Base-by-base conservation (phyloP, 1,140 invertebrate species). In the Formica exsecta region DNA sequence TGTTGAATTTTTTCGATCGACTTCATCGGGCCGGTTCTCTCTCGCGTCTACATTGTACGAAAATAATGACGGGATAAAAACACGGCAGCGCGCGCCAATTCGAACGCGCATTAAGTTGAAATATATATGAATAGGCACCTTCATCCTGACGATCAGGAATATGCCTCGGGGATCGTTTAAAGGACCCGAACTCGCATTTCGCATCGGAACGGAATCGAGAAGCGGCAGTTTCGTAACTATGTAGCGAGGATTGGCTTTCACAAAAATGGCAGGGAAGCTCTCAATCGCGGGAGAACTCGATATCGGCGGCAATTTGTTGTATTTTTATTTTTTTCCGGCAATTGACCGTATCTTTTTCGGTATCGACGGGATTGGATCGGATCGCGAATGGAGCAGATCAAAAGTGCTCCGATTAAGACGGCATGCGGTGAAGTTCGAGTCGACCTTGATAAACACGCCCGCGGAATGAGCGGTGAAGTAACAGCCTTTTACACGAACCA, bases 161-260 rank as follows among this genome's bases (percentile, higher is more conserved):
- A 25, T 38, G 54, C 79, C 79, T 25, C 68, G 54, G 54, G 54
- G 66, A n/a, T 38, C 68, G 25, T 73, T 83, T 83, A 74, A 83
- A 74, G 68, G n/a, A 83, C 22, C 79, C 54, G 79, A 11, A 71
- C 54, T 71, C 51, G 66, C 66, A 80, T 80, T 80, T 81, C 65
- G 65, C 25, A 73, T 59, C 54, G n/a, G 79, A 73, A 61, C 48
- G 25, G 66, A 81, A 81, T 81, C 79, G 66, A 81, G 19, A 25
- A 81, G 36, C 54, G 38, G 68, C 79, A 83, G 79, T 81, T 81
- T 81, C 79, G 66, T 83, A 83, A 83, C 79, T 83, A 81, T 44
- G 79, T 44, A 83, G 54, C 54, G 29, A 73, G 68, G 9, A 71
- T 57, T 83, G 51, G 59, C 79, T 83, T 83, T 68, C 79, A 83